Conservation (phyloP, 2,888 invertebrate species). For the Dioctria rufipes region DNA sequence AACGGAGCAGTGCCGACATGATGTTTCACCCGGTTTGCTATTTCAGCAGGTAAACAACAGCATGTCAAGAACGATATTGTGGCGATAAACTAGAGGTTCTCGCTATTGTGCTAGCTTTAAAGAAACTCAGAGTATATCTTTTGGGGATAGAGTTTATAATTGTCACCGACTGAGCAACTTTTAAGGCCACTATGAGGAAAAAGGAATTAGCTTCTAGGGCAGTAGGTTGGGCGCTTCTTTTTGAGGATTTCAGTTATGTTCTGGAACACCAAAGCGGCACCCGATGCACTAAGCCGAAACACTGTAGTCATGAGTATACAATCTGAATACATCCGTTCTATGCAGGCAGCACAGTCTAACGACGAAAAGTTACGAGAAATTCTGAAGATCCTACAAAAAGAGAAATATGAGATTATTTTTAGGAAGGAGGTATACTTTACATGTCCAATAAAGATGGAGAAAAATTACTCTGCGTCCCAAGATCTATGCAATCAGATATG, state of each 20-base stretch:
- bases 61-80: slow-evolving; percentile 62
- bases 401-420: slow-evolving; percentile 52
- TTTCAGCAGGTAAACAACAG: slow-evolving; percentile 52
- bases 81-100: slow-evolving; percentile 62
- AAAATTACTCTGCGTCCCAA: too few species aligned
- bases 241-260: too few species aligned
- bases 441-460: neutral
- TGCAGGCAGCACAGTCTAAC: too few species aligned
- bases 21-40: slow-evolving; percentile 8
- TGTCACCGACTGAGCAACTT: slow-evolving; percentile 64
- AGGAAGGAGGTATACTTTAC: slow-evolving; percentile 44
- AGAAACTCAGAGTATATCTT: slow-evolving; percentile 63
- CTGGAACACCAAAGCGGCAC: too few species aligned
- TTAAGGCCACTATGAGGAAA: slow-evolving; percentile 64
- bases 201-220: slow-evolving; percentile 57
- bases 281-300: too few species aligned
- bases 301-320: too few species aligned
- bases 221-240: too few species aligned
- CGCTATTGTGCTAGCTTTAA: slow-evolving; percentile 56
- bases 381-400: slow-evolving; percentile 9
- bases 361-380: too few species aligned
- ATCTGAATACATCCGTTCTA: too few species aligned
- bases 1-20: slow-evolving; percentile 56
- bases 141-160: slow-evolving; percentile 63
- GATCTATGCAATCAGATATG: neutral